phyloP scores from a whole-genome alignment of 2,113 vertebrate species.

The Tapirus terrestris region DNA sequence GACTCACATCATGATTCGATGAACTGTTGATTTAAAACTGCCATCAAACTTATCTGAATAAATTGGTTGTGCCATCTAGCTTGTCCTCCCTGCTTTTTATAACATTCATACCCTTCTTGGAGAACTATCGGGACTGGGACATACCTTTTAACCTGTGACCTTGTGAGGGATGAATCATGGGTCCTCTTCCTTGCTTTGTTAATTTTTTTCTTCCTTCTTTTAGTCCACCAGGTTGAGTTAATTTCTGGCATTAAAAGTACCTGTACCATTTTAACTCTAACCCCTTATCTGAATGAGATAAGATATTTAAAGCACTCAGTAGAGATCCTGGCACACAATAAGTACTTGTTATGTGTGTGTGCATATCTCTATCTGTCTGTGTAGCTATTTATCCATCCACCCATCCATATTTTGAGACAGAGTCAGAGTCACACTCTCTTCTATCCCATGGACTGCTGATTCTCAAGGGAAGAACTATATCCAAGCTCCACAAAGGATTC shows the following conservation, averaged over 20 bases:
- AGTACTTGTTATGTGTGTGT: not conserved
- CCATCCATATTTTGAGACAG: not conserved
- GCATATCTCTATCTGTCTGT: not conserved
- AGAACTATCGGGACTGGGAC: not conserved
- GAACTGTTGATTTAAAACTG: slow-evolving; percentile 35
- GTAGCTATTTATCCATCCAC: not conserved
- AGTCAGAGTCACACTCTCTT: not conserved
- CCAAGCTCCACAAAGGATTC: not conserved
- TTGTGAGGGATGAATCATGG: not conserved
- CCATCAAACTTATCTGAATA: not conserved
- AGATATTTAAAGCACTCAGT: not conserved
- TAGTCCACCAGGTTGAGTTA: not conserved
- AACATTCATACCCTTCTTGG: not conserved
- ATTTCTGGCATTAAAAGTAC: slow-evolving; percentile 4
- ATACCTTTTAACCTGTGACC: not conserved
- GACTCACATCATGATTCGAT: not conserved
- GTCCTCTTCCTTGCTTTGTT: not conserved
- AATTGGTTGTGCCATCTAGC: not conserved
- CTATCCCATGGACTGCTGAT: not conserved
- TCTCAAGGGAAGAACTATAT: not conserved
- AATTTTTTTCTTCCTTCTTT: not conserved
- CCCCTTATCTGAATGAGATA: not conserved
- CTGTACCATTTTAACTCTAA: not conserved
- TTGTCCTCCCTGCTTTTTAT: not conserved
- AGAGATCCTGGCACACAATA: not conserved